These are phyloP conservation scores for Disparrhopalites patrizii DNA, from an alignment of 2,888 invertebrate genomes.

Conservation along the genomic window DNA sequence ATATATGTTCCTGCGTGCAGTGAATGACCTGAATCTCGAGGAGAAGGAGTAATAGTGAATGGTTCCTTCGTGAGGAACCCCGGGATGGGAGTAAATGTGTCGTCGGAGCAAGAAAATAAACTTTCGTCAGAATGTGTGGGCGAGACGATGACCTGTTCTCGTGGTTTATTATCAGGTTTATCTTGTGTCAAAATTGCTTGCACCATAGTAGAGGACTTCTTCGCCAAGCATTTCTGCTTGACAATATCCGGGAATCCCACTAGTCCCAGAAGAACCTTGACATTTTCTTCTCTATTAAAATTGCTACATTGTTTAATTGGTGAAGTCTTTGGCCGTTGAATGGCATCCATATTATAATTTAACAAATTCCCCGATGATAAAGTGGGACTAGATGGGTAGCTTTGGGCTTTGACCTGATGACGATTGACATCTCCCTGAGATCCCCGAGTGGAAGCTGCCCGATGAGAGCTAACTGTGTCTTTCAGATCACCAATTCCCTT, in stretches of 20 bases:
- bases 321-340: not conserved
- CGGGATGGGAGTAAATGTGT: too few relatives aligned
- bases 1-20: too few relatives aligned
- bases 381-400: not conserved
- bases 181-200: not conserved
- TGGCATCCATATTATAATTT: not conserved
- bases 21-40: too few relatives aligned
- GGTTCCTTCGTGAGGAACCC: too few relatives aligned
- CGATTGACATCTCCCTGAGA: too few relatives aligned
- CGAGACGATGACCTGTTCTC: too few relatives aligned
- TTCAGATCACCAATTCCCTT: too few relatives aligned
- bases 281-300: not conserved
- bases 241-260: conserved; percentile 2
- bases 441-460: too few relatives aligned
- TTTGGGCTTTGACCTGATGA: not conserved
- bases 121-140: too few relatives aligned
- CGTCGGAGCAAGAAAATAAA: too few relatives aligned
- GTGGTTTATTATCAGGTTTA: not conserved
- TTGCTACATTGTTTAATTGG: not conserved
- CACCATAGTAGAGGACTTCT: not conserved
- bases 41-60: too few relatives aligned
- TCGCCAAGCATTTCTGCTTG: not conserved
- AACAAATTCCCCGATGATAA: not conserved
- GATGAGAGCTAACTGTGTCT: too few relatives aligned
- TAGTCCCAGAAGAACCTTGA: not conserved